Percentiles rank a stretch among this genome's conserved stretches.
Evolutionary conservation across 2,113 vertebrate genomes (phyloP).

Genomic region (Danio rerio): GRCz12tu NC_133180.1:44832001-44832500

Average conservation of each 20-base stretch:
- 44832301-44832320: constrained; percentile 17
- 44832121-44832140: constrained; percentile 11
- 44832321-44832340: constrained; percentile 36
- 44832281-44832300: constrained; percentile 35
- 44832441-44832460: background rate
- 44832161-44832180: constrained; percentile 27
- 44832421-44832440: background rate
- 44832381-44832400: background rate
- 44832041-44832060: no score
- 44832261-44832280: constrained; percentile 45
- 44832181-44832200: no score
- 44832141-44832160: constrained; percentile 18
- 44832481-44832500: background rate
- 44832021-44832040: no score
- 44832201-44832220: background rate
- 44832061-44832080: no score
- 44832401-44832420: constrained; percentile 2
- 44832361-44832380: constrained; percentile 30
- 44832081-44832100: background rate
- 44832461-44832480: background rate
- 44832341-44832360: constrained; percentile 23
- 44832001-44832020: no score
- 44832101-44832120: no score
- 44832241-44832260: constrained; percentile 39
- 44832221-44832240: constrained; percentile 3